Percentiles rank a stretch among this genome's conserved stretches.
Conservation (phyloP, 1,140 invertebrate genomes). For the Camponotus vicinus region DNA sequence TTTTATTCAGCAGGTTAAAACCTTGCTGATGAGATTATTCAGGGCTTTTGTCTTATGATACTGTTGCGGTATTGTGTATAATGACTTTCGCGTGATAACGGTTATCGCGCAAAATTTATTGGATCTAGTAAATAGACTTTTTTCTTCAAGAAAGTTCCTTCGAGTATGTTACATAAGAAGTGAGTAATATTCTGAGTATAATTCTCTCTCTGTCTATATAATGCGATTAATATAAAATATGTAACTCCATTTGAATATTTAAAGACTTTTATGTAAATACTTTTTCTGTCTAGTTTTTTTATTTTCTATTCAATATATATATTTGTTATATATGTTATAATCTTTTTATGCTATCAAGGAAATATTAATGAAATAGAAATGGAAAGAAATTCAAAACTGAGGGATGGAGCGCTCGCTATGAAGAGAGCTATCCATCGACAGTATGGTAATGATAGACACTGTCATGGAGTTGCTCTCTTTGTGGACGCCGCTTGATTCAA, state of each 20-base stretch:
- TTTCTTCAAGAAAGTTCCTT: conserved; percentile 18
- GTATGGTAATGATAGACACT: conserved; percentile 88
- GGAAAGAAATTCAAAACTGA: background rate
- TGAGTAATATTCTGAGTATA: too few species aligned
- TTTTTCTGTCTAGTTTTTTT: too few species aligned
- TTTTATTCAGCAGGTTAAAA: background rate
- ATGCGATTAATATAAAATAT: background rate
- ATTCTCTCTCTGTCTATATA: too few species aligned
- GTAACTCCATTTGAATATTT: background rate
- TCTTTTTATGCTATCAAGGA: background rate
- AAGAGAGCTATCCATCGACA: conserved; percentile 91
- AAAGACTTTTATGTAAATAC: background rate
- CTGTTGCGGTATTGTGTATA: background rate
- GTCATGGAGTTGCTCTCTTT: conserved; percentile 91
- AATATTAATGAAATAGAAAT: background rate
- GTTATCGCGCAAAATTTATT: conserved; percentile 60
- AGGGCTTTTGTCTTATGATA: conserved; percentile 1
- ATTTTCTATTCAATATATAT: background rate
- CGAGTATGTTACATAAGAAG: background rate
- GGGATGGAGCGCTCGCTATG: conserved; percentile 85
- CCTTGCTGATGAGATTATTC: background rate
- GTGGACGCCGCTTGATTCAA: conserved; percentile 86
- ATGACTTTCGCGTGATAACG: conserved; percentile 45
- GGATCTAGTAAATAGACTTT: conserved; percentile 26
- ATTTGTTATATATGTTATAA: background rate